Percentiles rank a stretch among this genome's conserved stretches.
These are phyloP conservation scores for Drosophila meridionalis DNA, from an alignment of 2,888 invertebrate genomes.

Conservation along the genomic window DNA sequence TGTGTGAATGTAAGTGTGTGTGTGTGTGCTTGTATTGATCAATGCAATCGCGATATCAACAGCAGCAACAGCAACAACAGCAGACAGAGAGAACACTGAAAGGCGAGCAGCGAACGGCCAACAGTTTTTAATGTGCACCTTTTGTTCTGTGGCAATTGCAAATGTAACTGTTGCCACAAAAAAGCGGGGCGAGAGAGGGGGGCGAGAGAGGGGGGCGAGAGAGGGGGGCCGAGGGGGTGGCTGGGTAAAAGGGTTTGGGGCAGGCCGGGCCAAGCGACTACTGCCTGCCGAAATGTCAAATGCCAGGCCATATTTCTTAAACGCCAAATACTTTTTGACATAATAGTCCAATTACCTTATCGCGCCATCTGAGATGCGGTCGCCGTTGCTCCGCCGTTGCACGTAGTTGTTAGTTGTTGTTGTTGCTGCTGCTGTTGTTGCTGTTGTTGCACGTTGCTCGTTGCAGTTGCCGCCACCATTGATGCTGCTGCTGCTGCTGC, in stretches of 20 bases:
- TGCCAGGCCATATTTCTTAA: constrained; percentile 84
- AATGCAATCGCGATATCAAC: constrained; percentile 53
- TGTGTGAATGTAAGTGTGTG: neutral
- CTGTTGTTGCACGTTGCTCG: constrained; percentile 46
- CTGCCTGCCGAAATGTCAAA: constrained; percentile 81
- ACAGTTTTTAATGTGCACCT: constrained; percentile 75
- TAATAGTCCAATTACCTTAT: constrained; percentile 85
- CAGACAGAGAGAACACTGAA: constrained; percentile 15
- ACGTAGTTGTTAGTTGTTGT: constrained; percentile 52
- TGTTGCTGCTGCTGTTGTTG: constrained; percentile 43
- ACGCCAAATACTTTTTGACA: constrained; percentile 84
- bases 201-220: neutral
- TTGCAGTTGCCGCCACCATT: constrained; percentile 48
- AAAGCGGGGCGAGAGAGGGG: neutral
- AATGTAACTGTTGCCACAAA: constrained; percentile 46
- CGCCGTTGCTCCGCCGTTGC: constrained; percentile 55
- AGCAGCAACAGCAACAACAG: constrained; percentile 14
- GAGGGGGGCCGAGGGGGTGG: neutral
- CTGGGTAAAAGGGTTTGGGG: constrained; percentile 9
- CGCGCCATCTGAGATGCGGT: constrained; percentile 83
- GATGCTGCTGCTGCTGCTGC: constrained; percentile 30
- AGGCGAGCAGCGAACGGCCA: constrained; percentile 48
- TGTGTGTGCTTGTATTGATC: constrained; percentile 36
- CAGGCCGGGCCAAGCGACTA: constrained; percentile 34
- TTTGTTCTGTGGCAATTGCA: constrained; percentile 78